These are phyloP conservation scores for Phaethornis superciliosus DNA, from an alignment of 2,113 vertebrate genomes.

Conservation along the genomic window DNA sequence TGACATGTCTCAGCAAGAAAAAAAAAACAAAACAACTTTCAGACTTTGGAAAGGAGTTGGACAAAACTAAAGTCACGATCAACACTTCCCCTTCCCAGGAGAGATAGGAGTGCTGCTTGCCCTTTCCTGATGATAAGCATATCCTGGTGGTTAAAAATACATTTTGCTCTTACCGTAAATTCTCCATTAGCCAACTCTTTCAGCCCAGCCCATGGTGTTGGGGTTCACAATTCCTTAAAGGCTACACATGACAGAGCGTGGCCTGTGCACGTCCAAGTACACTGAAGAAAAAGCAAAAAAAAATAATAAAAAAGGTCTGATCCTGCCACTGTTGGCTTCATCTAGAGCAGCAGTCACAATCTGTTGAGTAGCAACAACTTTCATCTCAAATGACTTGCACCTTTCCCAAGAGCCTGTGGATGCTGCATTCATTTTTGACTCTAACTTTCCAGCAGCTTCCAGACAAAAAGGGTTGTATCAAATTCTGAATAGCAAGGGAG, in stretches of 20 bases:
- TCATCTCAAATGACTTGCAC: background rate
- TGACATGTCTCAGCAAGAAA: background rate
- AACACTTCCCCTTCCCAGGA: slow-evolving; percentile 63
- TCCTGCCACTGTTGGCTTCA: background rate
- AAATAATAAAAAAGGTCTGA: background rate
- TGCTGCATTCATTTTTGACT: background rate
- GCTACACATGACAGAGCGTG: background rate
- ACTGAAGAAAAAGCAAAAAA: background rate
- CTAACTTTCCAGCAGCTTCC: background rate
- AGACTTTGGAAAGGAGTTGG: slow-evolving; percentile 33
- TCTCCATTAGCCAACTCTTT: slow-evolving; percentile 26
- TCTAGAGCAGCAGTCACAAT: background rate
- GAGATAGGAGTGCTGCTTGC: slow-evolving; percentile 57
- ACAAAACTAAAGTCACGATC: slow-evolving; percentile 51
- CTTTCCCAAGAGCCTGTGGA: background rate
- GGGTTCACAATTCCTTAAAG: background rate
- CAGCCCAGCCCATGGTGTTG: background rate
- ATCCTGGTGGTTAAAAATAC: slow-evolving; percentile 74
- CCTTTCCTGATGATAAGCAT: slow-evolving; percentile 72
- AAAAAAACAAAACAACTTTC: background rate
- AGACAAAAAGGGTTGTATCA: background rate
- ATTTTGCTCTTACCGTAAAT: slow-evolving; percentile 57
- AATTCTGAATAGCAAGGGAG: background rate
- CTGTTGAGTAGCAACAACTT: background rate
- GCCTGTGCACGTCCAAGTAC: accelerated